Evolutionary conservation across 2,888 invertebrate genomes (phyloP).

Genomic region (Zaprionus obscuricornis): DNA sequence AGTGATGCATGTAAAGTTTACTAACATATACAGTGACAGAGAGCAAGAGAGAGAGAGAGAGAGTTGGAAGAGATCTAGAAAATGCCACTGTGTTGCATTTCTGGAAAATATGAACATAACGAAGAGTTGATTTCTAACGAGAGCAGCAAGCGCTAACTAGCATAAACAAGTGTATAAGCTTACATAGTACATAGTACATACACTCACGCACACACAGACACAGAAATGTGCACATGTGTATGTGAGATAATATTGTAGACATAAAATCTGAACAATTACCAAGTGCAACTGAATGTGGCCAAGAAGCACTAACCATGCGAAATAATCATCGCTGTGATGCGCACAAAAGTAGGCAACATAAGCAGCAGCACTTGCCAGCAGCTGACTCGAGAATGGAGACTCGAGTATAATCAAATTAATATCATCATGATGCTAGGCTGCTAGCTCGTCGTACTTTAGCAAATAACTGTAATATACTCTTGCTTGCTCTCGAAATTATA

Average conservation of each 20-base stretch:
- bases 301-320: too few species aligned
- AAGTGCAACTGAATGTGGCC: slow-evolving; percentile 12
- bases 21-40: too few species aligned
- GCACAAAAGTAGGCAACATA: slow-evolving; percentile 53
- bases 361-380: slow-evolving; percentile 10
- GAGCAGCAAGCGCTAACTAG: too few species aligned
- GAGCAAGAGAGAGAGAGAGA: slow-evolving; percentile 25
- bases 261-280: not conserved
- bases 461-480: slow-evolving; percentile 46
- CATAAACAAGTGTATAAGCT: too few species aligned
- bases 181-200: too few species aligned
- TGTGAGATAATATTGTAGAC: too few species aligned
- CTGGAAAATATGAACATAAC: too few species aligned
- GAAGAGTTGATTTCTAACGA: too few species aligned
- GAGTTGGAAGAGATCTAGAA: not conserved
- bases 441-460: slow-evolving; percentile 38
- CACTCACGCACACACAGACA: too few species aligned
- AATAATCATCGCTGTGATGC: slow-evolving; percentile 33
- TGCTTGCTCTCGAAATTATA: slow-evolving; percentile 49
- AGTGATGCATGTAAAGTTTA: not conserved
- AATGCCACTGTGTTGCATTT: too few species aligned
- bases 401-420: slow-evolving; percentile 71
- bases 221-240: too few species aligned
- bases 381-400: slow-evolving; percentile 1
- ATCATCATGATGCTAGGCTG: too few species aligned